A percentile compares a stretch with the other conserved stretches of the same genome.
These are phyloP conservation scores for Morpho helenor DNA, from an alignment of 2,888 invertebrate genomes.

Conservation along the genomic window DNA sequence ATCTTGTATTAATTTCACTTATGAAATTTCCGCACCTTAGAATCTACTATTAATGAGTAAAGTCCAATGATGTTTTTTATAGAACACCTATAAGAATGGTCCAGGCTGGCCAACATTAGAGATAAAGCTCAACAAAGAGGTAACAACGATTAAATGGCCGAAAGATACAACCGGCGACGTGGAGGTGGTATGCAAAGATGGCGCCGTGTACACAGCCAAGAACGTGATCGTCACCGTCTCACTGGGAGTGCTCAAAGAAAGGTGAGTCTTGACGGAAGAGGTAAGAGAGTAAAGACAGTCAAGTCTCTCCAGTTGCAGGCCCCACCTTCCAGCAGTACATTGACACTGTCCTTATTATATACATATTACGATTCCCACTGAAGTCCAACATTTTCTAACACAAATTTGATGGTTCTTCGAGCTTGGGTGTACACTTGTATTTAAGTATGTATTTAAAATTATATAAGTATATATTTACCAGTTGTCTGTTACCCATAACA, in stretches of 20 bases:
- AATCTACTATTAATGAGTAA: neutral
- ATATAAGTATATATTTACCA: too few relatives aligned
- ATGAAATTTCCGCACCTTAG: too few relatives aligned
- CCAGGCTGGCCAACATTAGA: slow-evolving; percentile 47
- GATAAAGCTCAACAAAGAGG: slow-evolving; percentile 48
- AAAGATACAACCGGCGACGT: slow-evolving; percentile 41
- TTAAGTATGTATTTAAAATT: too few relatives aligned
- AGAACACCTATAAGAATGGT: slow-evolving; percentile 57
- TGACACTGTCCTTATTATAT: neutral
- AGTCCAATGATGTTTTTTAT: slow-evolving; percentile 17
- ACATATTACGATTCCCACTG: too few relatives aligned
- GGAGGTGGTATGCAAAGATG: slow-evolving; percentile 69
- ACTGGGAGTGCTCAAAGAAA: slow-evolving; percentile 83
- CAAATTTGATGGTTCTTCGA: too few relatives aligned
- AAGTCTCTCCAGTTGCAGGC: neutral
- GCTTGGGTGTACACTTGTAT: too few relatives aligned
- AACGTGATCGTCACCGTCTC: slow-evolving; percentile 84
- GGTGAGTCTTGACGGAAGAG: slow-evolving; percentile 34
- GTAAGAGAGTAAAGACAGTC: neutral
- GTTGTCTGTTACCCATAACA: too few relatives aligned
- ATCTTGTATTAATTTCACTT: too few relatives aligned
- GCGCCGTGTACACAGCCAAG: slow-evolving; percentile 72
- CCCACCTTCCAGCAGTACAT: neutral
- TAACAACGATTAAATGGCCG: slow-evolving; percentile 44
- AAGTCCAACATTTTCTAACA: too few relatives aligned